Conservation (phyloP, 2,888 invertebrate genomes). For the Calliphora vomitoria region DNA sequence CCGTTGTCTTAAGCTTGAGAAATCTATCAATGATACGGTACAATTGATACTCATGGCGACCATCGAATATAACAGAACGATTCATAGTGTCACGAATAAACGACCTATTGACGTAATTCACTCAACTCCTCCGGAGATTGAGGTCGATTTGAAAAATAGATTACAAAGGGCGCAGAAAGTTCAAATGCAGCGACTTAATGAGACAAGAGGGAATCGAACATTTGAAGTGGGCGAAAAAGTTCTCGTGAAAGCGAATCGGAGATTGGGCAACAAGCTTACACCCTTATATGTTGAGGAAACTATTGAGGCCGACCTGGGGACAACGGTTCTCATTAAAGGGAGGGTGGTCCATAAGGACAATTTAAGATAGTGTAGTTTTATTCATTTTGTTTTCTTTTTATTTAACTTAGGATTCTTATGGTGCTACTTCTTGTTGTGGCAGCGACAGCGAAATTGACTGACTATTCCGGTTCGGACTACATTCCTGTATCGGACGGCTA, state of each 20-base stretch:
- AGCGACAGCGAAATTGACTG: background rate
- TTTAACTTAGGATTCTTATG: background rate
- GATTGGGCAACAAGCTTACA: slow-evolving; percentile 33
- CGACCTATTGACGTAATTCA: slow-evolving; percentile 61
- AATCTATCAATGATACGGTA: slow-evolving; percentile 8
- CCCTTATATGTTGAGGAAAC: slow-evolving; percentile 42
- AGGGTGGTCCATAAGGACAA: slow-evolving; percentile 66
- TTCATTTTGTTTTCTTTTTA: background rate
- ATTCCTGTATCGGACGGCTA: slow-evolving; percentile 10
- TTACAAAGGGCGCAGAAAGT: slow-evolving; percentile 24
- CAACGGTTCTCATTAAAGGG: slow-evolving; percentile 68
- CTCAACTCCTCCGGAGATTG: slow-evolving; percentile 4
- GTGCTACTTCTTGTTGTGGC: background rate
- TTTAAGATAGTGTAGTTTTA: slow-evolving; percentile 37
- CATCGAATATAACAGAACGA: slow-evolving; percentile 3
- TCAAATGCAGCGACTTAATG: slow-evolving; percentile 2
- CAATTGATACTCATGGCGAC: slow-evolving; percentile 20
- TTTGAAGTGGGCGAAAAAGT: slow-evolving; percentile 59
- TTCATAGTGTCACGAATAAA: background rate
- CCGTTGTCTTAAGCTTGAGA: slow-evolving; percentile 16
- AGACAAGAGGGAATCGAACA: slow-evolving; percentile 41
- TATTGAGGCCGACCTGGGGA: slow-evolving; percentile 68
- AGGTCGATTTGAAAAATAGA: slow-evolving; percentile 4
- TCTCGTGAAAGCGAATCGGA: slow-evolving; percentile 20
- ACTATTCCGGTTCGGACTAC: background rate